Evolutionary conservation across 1,140 invertebrate species (phyloP).

Genomic region (Brachionus calyciflorus): DNA sequence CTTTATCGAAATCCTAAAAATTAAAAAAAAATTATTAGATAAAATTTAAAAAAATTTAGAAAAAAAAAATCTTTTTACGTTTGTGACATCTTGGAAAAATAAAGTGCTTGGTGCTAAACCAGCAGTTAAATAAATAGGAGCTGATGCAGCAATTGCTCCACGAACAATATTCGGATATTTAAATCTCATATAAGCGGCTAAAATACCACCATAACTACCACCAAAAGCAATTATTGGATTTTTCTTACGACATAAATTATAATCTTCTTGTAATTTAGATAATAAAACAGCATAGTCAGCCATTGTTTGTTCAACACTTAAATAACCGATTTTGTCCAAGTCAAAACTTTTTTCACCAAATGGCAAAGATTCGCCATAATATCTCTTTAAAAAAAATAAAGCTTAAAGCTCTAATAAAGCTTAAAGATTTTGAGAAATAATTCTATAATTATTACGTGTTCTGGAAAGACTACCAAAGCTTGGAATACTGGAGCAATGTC

Average conservation of each 20-base stretch:
- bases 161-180: slow-evolving; percentile 87
- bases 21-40: too few species aligned
- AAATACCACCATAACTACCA: slow-evolving; percentile 88
- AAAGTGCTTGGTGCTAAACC: slow-evolving; percentile 13
- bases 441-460: slow-evolving; percentile 63
- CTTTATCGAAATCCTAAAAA: slow-evolving; percentile 36
- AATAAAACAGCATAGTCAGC: slow-evolving; percentile 88
- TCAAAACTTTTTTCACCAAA: slow-evolving; percentile 68
- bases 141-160: slow-evolving; percentile 85
- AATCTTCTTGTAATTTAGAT: slow-evolving; percentile 63
- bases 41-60: not conserved
- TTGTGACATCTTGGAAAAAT: slow-evolving; percentile 40
- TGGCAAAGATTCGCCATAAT: slow-evolving; percentile 85
- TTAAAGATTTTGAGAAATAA: not conserved
- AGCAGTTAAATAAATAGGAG: slow-evolving; percentile 72
- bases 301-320: slow-evolving; percentile 85
- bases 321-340: slow-evolving; percentile 66
- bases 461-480: slow-evolving; percentile 84
- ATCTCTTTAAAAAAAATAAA: slow-evolving; percentile 63
- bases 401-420: not conserved
- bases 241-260: slow-evolving; percentile 54
- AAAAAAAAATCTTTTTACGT: not conserved
- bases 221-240: slow-evolving; percentile 86
- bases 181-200: slow-evolving; percentile 88
- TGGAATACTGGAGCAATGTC: slow-evolving; percentile 76